Evolutionary conservation across 1,140 invertebrate genomes (phyloP).

Genomic region (Leptinotarsa undecemlineata): DNA sequence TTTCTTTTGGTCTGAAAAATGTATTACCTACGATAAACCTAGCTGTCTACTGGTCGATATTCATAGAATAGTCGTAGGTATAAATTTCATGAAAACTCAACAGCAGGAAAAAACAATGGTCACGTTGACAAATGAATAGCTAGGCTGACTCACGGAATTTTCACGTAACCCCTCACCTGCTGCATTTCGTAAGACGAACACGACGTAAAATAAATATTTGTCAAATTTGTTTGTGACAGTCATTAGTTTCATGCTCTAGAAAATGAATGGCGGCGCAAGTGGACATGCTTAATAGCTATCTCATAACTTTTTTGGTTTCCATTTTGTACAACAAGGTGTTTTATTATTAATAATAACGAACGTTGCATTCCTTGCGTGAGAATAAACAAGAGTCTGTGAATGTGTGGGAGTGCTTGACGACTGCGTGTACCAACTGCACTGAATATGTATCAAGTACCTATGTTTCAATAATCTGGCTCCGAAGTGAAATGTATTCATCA

Average conservation of each 20-base stretch:
- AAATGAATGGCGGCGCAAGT: constrained; percentile 15
- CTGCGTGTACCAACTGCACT: not conserved
- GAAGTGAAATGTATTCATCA: no score
- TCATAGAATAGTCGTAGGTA: no score
- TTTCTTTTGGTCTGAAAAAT: no score
- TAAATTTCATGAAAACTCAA: no score
- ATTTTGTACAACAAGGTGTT: constrained; percentile 9
- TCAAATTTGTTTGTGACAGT: not conserved
- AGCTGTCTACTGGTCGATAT: no score
- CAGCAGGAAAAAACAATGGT: no score
- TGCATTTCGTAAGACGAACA: constrained; percentile 12
- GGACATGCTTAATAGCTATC: constrained; percentile 9
- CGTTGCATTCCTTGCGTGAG: constrained; percentile 13
- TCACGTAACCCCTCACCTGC: constrained; percentile 7
- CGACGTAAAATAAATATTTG: constrained; percentile 16
- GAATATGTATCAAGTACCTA: not conserved
- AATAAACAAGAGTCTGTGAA: not conserved
- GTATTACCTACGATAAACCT: no score
- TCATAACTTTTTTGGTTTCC: constrained; percentile 11
- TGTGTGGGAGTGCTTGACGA: constrained; percentile 9
- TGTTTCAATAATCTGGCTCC: no score
- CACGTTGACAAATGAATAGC: no score
- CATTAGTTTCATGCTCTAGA: constrained; percentile 8
- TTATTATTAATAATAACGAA: constrained; percentile 19
- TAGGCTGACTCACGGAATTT: not conserved